Conservation (phyloP, 2,888 invertebrate genomes). For the Lepidonotus clava region DNA sequence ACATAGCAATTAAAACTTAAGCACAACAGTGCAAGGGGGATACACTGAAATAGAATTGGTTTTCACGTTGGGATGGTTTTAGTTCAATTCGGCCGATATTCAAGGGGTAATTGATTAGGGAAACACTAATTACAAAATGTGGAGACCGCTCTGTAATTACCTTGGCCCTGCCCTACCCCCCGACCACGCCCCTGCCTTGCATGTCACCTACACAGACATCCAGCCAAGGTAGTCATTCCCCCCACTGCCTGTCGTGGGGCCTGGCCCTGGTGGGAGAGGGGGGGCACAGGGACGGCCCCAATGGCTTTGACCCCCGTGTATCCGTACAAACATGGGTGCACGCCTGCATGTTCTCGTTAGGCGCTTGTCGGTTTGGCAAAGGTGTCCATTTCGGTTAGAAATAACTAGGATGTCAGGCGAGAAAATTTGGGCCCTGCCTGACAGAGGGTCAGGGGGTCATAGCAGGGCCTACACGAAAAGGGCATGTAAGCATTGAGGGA, state of each 20-base stretch:
- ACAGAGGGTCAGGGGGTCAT: not conserved
- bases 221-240: not conserved
- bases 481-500: not conserved
- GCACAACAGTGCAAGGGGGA: not conserved
- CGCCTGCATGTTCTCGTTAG: not conserved
- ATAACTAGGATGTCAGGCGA: conserved; percentile 3
- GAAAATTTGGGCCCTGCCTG: not conserved
- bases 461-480: not conserved
- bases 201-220: not conserved
- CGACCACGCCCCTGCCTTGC: not conserved
- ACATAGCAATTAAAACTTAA: not conserved
- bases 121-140: conserved; percentile 35
- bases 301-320: not conserved
- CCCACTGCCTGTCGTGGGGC: not conserved
- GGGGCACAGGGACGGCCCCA: not conserved
- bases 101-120: conserved; percentile 8
- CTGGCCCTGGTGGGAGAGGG: not conserved
- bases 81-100: not conserved
- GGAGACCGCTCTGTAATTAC: not conserved
- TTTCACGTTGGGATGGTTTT: too few relatives aligned
- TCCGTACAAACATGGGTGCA: conserved; percentile 24
- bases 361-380: not conserved
- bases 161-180: not conserved
- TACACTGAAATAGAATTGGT: too few relatives aligned
- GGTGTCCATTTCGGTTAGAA: conserved; percentile 28